Evolutionary conservation across 2,113 vertebrate species (phyloP).

Genomic region (Peromyscus californicus): DNA sequence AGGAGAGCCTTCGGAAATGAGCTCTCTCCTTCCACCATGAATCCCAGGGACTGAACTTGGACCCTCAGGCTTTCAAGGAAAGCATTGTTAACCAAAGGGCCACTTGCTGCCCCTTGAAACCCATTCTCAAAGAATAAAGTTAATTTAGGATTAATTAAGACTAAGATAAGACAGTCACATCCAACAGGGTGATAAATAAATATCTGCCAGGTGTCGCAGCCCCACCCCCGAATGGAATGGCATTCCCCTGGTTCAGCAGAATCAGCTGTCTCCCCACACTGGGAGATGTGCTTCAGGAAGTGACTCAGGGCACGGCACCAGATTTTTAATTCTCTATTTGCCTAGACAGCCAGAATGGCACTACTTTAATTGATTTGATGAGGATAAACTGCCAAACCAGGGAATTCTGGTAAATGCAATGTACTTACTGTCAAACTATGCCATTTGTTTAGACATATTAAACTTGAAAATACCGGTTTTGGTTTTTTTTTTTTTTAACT

Average conservation of each 20-base stretch:
- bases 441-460: slow-evolving; percentile 41
- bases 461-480: slow-evolving; percentile 46
- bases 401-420: slow-evolving; percentile 47
- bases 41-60: not conserved
- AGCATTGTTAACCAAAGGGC: no score
- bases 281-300: not conserved
- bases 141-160: slow-evolving; percentile 7
- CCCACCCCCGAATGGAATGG: not conserved
- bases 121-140: slow-evolving; percentile 6
- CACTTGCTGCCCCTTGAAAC: not conserved
- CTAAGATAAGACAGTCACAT: not conserved
- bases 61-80: not conserved
- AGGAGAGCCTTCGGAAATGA: not conserved
- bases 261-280: not conserved
- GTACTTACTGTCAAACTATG: slow-evolving; percentile 31
- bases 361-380: slow-evolving; percentile 23
- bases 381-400: not conserved
- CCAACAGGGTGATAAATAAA: not conserved
- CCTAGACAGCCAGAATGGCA: not conserved
- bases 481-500: not conserved
- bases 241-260: not conserved
- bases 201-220: not conserved
- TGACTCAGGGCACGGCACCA: not conserved
- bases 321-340: not conserved
- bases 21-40: not conserved